Conservation (phyloP, 2,113 vertebrate species). For the Asarcornis scutulata region DNA sequence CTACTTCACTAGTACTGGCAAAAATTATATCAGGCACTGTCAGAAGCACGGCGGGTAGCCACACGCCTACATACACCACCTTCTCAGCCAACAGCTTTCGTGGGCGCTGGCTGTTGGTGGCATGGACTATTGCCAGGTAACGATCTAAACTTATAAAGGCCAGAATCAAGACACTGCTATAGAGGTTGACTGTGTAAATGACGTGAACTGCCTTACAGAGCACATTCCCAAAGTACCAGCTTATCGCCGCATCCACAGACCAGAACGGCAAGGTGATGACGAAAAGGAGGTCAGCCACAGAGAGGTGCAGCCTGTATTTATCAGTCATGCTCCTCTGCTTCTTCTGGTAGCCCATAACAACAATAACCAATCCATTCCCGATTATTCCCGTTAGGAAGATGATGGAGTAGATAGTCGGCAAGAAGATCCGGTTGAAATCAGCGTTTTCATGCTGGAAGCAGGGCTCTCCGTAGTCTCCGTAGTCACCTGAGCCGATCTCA, state of each 20-base stretch:
- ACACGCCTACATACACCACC: conserved; percentile 92
- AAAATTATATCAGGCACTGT: conserved; percentile 94
- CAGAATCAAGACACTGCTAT: conserved; percentile 95
- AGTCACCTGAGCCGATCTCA: conserved; percentile 75
- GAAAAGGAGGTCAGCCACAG: conserved; percentile 93
- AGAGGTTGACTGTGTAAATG: conserved; percentile 97
- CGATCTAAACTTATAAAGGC: conserved; percentile 97
- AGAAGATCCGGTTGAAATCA: conserved; percentile 89
- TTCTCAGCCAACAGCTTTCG: conserved; percentile 89
- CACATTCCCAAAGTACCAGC: conserved; percentile 90
- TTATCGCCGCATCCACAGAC: conserved; percentile 89
- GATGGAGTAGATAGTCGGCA: conserved; percentile 90
- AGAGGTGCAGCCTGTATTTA: conserved; percentile 96
- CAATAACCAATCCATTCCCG: conserved; percentile 93
- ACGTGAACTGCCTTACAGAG: conserved; percentile 91
- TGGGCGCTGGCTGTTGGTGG: conserved; percentile 90
- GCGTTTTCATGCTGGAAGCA: conserved; percentile 78
- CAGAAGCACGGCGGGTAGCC: conserved; percentile 90
- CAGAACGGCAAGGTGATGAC: conserved; percentile 96
- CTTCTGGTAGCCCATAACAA: conserved; percentile 98
- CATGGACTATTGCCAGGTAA: conserved; percentile 93
- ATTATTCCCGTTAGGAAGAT: conserved; percentile 91
- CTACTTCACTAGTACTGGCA: conserved; percentile 67
- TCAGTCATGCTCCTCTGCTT: conserved; percentile 95
- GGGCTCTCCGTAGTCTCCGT: conserved; percentile 77